Conservation (phyloP, 2,888 invertebrate species). For the Thera britannica region DNA sequence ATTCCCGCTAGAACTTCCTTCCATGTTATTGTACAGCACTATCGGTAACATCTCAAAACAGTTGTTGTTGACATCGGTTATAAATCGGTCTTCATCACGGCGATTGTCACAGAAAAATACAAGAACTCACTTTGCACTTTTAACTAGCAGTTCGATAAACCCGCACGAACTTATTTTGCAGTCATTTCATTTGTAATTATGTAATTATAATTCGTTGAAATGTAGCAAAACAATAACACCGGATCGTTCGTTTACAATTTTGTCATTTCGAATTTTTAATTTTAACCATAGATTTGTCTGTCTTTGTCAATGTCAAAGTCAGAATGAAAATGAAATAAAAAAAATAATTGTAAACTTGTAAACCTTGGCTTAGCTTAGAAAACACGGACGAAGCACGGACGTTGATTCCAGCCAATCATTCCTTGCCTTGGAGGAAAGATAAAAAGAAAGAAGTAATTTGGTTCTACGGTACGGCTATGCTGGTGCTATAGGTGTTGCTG, state of each 20-base stretch:
- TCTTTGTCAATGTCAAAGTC: conserved; percentile 14
- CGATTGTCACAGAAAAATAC: conserved; percentile 52
- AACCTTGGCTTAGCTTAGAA: too few species aligned
- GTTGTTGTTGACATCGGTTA: conserved; percentile 53
- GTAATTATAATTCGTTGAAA: conserved; percentile 49
- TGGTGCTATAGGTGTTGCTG: too few species aligned
- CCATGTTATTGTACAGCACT: conserved; percentile 78
- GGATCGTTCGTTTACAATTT: conserved; percentile 52
- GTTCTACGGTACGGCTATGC: too few species aligned
- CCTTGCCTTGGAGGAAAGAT: too few species aligned
- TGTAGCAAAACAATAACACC: conserved; percentile 61
- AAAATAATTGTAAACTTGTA: too few species aligned
- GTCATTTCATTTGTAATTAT: conserved; percentile 48
- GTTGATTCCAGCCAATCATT: too few species aligned
- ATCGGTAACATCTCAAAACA: conserved; percentile 76
- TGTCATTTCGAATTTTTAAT: conserved; percentile 43
- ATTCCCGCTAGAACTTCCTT: conserved; percentile 69
- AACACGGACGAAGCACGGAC: too few species aligned
- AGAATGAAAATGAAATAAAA: too few species aligned
- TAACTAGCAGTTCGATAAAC: conserved; percentile 60
- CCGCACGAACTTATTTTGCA: conserved; percentile 67
- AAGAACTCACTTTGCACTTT: conserved; percentile 44
- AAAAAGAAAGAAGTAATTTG: too few species aligned
- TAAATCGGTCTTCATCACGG: conserved; percentile 77
- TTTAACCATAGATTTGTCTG: not conserved